phyloP scores from a whole-genome alignment of 2,113 vertebrate species.

The Anser cygnoides region DNA sequence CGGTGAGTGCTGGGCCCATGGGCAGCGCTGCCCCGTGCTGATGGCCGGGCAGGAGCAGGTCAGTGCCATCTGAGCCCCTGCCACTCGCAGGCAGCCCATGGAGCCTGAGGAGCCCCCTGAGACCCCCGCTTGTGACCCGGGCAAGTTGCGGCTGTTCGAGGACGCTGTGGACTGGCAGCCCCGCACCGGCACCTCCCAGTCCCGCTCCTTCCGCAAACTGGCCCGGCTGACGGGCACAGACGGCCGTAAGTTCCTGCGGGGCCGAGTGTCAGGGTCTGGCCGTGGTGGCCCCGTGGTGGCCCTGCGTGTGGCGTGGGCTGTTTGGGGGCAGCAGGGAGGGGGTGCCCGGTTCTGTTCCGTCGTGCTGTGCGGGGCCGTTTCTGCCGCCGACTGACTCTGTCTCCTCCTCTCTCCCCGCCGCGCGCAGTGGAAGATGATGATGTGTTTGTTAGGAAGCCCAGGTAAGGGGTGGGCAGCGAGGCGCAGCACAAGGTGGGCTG shows the following conservation, averaged over 20 bases:
- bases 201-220: too few species aligned
- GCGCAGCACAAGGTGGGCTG: background rate
- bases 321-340: background rate
- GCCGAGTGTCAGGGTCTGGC: accelerated
- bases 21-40: background rate
- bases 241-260: too few species aligned
- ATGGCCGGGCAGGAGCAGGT: background rate
- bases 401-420: slow-evolving; percentile 62
- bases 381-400: background rate
- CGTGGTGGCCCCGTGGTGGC: accelerated
- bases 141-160: slow-evolving; percentile 82
- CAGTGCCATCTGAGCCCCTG: slow-evolving; percentile 27
- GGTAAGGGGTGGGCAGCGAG: slow-evolving; percentile 78
- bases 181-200: too few species aligned
- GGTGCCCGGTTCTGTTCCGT: background rate
- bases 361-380: background rate
- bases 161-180: too few species aligned
- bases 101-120: slow-evolving; percentile 71
- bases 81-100: slow-evolving; percentile 80
- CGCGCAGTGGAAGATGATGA: slow-evolving; percentile 92
- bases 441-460: slow-evolving; percentile 87
- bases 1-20: background rate
- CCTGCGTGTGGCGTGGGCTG: accelerated
- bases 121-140: slow-evolving; percentile 84
- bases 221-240: too few species aligned